phyloP scores from a whole-genome alignment of 2,888 invertebrate genomes.

The Caenorhabditis sp. region DNA sequence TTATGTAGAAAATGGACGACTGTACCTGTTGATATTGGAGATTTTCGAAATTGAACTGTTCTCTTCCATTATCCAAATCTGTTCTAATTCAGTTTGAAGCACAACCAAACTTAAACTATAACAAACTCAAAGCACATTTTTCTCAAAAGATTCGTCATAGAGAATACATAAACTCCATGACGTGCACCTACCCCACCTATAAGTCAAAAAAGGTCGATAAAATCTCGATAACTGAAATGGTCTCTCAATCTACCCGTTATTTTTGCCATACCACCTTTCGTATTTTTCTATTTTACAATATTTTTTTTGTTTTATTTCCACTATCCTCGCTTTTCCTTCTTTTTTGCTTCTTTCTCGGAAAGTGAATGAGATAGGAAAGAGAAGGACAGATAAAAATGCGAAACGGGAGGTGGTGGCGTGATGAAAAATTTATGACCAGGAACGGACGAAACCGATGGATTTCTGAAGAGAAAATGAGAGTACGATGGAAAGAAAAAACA shows the following conservation, averaged over 20 bases:
- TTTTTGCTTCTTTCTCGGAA: slow-evolving; percentile 5
- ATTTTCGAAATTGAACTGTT: no score
- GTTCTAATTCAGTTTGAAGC: no score
- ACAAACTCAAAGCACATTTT: no score
- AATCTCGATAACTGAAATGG: not conserved
- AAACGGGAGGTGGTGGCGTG: slow-evolving; percentile 43
- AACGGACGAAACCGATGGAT: slow-evolving; percentile 46
- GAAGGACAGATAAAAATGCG: slow-evolving; percentile 33
- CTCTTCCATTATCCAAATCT: no score
- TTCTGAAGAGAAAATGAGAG: slow-evolving; percentile 13
- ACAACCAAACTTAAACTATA: no score
- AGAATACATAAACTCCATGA: no score
- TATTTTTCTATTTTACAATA: not conserved
- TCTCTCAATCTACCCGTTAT: not conserved
- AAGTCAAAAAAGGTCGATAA: slow-evolving; percentile 3
- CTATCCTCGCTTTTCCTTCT: not conserved
- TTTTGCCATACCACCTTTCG: slow-evolving; percentile 14
- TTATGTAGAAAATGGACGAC: no score
- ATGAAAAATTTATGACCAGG: slow-evolving; percentile 58
- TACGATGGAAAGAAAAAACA: slow-evolving; percentile 1
- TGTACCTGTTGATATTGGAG: no score
- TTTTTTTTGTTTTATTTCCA: slow-evolving; percentile 17
- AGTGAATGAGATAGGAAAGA: slow-evolving; percentile 15
- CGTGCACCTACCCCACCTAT: not conserved
- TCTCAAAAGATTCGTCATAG: no score